These are phyloP conservation scores for Nemotelus nigrinus DNA, from an alignment of 2,888 invertebrate species.

Conservation along the genomic window DNA sequence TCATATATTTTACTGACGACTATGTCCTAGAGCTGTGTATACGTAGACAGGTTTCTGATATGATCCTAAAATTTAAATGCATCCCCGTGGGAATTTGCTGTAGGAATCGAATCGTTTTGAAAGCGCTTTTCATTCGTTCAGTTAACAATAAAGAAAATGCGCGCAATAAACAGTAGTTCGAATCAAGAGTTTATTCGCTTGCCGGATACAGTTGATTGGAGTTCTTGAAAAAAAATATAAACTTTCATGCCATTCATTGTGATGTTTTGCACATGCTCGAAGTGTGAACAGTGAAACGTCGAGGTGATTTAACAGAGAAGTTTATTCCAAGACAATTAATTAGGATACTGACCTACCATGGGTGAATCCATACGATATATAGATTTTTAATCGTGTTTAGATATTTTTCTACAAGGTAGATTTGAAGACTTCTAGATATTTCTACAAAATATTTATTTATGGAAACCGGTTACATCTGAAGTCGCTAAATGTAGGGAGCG, in stretches of 20 bases:
- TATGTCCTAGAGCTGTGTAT: background rate
- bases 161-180: slow-evolving; percentile 17
- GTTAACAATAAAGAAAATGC: slow-evolving; percentile 2
- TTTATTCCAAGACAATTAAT: background rate
- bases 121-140: slow-evolving; percentile 18
- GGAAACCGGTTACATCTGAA: too few species aligned
- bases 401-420: too few species aligned
- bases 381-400: too few species aligned
- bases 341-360: background rate
- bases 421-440: too few species aligned
- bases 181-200: background rate
- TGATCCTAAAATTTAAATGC: slow-evolving; percentile 33
- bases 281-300: background rate
- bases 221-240: background rate
- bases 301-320: background rate
- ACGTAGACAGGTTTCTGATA: background rate
- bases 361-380: too few species aligned
- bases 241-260: background rate
- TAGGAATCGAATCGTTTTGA: background rate
- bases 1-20: background rate
- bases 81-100: background rate
- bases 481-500: too few species aligned
- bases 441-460: too few species aligned
- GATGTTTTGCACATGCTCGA: slow-evolving; percentile 23
- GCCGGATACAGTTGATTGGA: background rate